Conservation (phyloP, 2,113 vertebrate genomes). For the Cyrtonyx montezumae region DNA sequence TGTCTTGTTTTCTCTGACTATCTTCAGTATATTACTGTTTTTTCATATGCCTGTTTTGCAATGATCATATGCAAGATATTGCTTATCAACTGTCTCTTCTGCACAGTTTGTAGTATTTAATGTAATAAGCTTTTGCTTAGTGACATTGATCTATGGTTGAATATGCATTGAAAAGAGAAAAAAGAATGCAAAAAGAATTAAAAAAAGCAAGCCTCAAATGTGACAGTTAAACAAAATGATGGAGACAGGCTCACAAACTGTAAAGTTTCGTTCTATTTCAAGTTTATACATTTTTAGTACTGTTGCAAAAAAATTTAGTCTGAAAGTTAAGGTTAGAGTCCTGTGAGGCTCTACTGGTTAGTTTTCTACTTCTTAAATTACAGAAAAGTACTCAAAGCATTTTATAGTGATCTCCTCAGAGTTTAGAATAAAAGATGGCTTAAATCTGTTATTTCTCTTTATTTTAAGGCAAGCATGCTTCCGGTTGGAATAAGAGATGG, state of each 20-base stretch:
- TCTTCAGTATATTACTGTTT: background rate
- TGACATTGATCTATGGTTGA: conserved; percentile 33
- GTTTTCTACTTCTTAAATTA: background rate
- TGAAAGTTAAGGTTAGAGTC: background rate
- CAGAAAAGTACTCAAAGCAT: fast-evolving
- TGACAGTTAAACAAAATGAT: conserved; percentile 38
- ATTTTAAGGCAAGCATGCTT: background rate
- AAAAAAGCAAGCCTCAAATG: background rate
- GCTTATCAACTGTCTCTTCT: conserved; percentile 13
- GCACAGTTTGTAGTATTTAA: conserved; percentile 23
- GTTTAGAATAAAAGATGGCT: background rate
- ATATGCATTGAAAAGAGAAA: background rate
- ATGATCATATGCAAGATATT: background rate
- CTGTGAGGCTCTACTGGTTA: background rate
- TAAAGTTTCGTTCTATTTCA: background rate
- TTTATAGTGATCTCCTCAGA: background rate
- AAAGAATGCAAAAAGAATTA: background rate
- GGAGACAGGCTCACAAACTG: background rate
- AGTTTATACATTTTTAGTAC: background rate
- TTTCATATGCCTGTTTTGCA: background rate
- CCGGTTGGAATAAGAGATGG: background rate
- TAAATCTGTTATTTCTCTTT: background rate
- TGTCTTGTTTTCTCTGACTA: background rate
- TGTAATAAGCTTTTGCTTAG: background rate
- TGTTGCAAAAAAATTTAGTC: background rate